Conservation (phyloP, 2,113 vertebrate genomes). For the Prunella himalayana region DNA sequence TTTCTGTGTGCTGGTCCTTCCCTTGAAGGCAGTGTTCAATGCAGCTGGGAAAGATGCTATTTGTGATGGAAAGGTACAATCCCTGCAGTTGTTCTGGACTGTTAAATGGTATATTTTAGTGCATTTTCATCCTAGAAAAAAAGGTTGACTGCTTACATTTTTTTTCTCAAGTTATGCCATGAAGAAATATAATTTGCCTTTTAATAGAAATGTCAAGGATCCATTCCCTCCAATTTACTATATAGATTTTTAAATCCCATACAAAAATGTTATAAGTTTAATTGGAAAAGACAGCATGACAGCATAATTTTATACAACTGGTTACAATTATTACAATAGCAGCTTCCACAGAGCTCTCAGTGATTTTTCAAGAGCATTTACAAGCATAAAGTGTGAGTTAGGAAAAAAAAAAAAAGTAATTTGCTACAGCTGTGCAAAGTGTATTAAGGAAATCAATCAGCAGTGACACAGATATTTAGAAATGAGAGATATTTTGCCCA, state of each 20-base stretch:
- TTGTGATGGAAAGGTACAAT: not conserved
- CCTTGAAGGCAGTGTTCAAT: not conserved
- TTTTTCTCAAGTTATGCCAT: not conserved
- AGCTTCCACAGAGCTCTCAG: not conserved
- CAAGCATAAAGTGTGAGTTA: not conserved
- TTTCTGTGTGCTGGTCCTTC: not conserved
- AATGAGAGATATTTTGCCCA: not conserved
- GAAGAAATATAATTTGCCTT: slow-evolving; percentile 25
- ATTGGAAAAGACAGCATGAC: slow-evolving; percentile 40
- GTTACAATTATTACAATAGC: slow-evolving; percentile 26
- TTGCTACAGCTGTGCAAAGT: slow-evolving; percentile 24
- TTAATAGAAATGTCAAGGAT: slow-evolving; percentile 15
- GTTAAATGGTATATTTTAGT: not conserved
- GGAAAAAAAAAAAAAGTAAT: not conserved
- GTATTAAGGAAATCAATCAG: slow-evolving; percentile 38
- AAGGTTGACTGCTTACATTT: not conserved
- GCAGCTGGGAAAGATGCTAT: not conserved
- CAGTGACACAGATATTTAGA: slow-evolving; percentile 10
- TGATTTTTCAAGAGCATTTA: slow-evolving; percentile 36
- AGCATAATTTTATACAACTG: slow-evolving; percentile 18
- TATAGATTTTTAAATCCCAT: not conserved
- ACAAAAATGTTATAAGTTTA: not conserved
- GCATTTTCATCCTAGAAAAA: not conserved
- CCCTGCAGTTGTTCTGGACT: not conserved
- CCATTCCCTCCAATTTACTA: not conserved